Evolutionary conservation across 92 coral and sea anemone species (phyloP), one percentile per base, ranked within the genome.

Genomic region (Virgularia gustaviana): DNA sequence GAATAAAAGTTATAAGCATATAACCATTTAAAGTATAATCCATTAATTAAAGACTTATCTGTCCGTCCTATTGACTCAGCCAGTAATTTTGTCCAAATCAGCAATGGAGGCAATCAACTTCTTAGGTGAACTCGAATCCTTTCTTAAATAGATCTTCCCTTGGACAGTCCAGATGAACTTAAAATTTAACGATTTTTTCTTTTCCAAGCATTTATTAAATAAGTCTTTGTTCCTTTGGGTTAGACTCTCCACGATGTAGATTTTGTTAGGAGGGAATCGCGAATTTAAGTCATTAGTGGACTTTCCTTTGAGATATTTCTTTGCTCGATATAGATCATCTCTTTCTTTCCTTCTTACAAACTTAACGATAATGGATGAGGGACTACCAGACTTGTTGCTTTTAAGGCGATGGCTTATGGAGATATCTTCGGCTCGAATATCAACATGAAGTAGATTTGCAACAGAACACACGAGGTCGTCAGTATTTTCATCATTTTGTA

Each of bases 361-460:
- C 13, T 60, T 60, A 9, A 24, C 71, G 24, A 64, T 64, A 64
- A 64, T 64, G 31, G 28, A 39, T 64, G 68, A 53, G 20, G 71
- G 71, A 3, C 5, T 9, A 60, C 23, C 18, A 27, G 16, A 37
- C 11, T 8, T n/a, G 4, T 20, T 38, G 7, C n/a, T 36, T 64
- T 64, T 64, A 41, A 64, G 71, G 71, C 54, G 71, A 12, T 64
- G 71, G 54, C 71, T 64, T 3, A 64, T 64, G 53, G 54, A 64
- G 41, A 64, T 64, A 31, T 64, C 71, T 41, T 64, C 71, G 6
- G 35, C 25, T 37, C 42, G 23, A n/a, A 64, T 41, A 12, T 39
- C 41, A 9, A 64, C 35, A 41, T 64, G 23, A 11, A 39, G 30
- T 64, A 64, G 20, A 37, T 64, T 41, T 8, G 51, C 71, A 24